Evolutionary conservation across 2,888 invertebrate species (phyloP).

Genomic region (Tetanocera ferruginea): DNA sequence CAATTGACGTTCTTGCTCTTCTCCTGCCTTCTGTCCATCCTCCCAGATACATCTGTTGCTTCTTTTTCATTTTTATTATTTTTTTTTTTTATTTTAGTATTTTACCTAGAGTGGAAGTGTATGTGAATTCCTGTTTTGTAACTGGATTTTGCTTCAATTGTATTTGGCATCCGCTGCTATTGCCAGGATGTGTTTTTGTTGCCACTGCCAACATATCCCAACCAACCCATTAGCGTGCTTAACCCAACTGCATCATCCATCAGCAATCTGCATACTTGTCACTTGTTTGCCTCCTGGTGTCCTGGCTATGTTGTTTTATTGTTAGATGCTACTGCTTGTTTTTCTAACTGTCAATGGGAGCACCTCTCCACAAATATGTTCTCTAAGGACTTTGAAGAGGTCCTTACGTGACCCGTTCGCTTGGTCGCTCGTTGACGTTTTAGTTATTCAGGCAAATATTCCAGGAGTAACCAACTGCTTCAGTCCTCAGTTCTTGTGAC

Average conservation of each 20-base stretch:
- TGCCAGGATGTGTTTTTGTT: neutral
- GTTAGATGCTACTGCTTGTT: neutral
- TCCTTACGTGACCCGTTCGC: slow-evolving; percentile 15
- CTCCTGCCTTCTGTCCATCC: slow-evolving; percentile 4
- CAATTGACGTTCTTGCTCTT: slow-evolving; percentile 59
- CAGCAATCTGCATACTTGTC: slow-evolving; percentile 25
- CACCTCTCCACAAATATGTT: slow-evolving; percentile 22
- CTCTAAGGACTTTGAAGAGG: neutral
- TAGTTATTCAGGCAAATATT: neutral
- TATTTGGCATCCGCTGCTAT: slow-evolving; percentile 5
- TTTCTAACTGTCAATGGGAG: slow-evolving; percentile 24
- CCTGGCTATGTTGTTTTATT: no score
- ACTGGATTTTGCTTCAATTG: slow-evolving; percentile 1
- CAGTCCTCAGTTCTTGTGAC: neutral
- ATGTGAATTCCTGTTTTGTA: neutral
- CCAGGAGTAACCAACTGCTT: neutral
- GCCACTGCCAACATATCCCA: neutral
- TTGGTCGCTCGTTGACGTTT: neutral
- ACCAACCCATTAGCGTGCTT: neutral
- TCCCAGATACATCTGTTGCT: neutral
- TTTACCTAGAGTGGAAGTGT: neutral
- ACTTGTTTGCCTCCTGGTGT: neutral
- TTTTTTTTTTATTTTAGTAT: no score
- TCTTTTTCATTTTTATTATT: neutral
- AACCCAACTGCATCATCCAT: neutral